Conservation (phyloP, 2,888 invertebrate species). For the Myathropa florea region DNA sequence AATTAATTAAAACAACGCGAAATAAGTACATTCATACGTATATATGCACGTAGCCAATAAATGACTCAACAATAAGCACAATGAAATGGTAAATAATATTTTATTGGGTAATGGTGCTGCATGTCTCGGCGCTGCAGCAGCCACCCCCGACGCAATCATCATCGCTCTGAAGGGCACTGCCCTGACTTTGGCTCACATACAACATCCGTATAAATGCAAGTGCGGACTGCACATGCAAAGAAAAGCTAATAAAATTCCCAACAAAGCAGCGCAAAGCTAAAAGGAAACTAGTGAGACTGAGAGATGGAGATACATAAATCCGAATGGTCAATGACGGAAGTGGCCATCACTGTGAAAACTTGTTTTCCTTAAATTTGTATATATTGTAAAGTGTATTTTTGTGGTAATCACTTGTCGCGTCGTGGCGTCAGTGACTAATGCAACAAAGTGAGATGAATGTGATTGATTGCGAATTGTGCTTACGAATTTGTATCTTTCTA, state of each 20-base stretch:
- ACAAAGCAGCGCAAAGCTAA: slow-evolving; percentile 50
- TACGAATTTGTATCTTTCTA: not conserved
- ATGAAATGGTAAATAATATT: slow-evolving; percentile 45
- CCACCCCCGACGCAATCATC: slow-evolving; percentile 18
- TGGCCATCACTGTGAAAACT: not conserved
- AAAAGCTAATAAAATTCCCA: slow-evolving; percentile 36
- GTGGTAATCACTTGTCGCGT: not conserved
- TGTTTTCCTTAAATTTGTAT: not conserved
- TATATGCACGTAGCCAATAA: not conserved
- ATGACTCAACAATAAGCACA: slow-evolving; percentile 44
- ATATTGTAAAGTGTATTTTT: not conserved
- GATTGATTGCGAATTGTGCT: slow-evolving; percentile 33
- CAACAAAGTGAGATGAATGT: slow-evolving; percentile 10
- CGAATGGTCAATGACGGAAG: not conserved
- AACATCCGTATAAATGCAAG: not conserved
- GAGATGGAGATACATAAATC: not conserved
- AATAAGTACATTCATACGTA: not conserved
- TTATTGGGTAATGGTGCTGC: slow-evolving; percentile 19
- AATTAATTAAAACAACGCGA: slow-evolving; percentile 39
- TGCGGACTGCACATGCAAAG: slow-evolving; percentile 13
- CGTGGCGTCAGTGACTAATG: slow-evolving; percentile 12
- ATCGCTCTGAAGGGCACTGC: slow-evolving; percentile 38
- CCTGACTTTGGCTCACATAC: slow-evolving; percentile 23
- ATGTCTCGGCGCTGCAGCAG: not conserved
- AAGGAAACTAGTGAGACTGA: not conserved